Conservation (phyloP, 2,113 vertebrate genomes). For the Holacanthus passer region DNA sequence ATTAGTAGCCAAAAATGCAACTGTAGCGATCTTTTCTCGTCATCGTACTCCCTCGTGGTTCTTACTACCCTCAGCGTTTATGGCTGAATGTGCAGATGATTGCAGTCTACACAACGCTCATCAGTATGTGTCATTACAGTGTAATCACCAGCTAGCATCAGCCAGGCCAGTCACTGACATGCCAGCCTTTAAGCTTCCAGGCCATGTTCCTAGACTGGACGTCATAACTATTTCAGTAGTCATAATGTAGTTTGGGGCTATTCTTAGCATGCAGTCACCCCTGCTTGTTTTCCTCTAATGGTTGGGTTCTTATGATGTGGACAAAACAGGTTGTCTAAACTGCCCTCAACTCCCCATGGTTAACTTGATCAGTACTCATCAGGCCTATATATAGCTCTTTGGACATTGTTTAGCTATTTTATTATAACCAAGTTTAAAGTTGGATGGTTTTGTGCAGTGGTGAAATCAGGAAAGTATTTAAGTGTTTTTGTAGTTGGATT, state of each 20-base stretch:
- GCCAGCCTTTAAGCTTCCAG: background rate
- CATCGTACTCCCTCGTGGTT: background rate
- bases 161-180: background rate
- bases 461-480: background rate
- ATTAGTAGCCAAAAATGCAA: slow-evolving; percentile 8
- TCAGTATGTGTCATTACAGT: slow-evolving; percentile 4
- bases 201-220: slow-evolving; percentile 1
- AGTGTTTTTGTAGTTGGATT: background rate
- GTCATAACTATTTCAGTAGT: slow-evolving; percentile 41
- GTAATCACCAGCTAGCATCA: slow-evolving; percentile 33
- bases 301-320: slow-evolving; percentile 11
- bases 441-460: background rate
- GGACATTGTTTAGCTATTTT: background rate
- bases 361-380: slow-evolving; percentile 15
- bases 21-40: background rate
- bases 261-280: slow-evolving; percentile 46
- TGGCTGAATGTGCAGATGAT: slow-evolving; percentile 24
- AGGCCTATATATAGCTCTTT: slow-evolving; percentile 6
- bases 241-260: slow-evolving; percentile 38
- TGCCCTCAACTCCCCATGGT: background rate
- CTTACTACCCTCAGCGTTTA: slow-evolving; percentile 13
- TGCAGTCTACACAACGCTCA: background rate
- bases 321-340: background rate
- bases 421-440: background rate
- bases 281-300: slow-evolving; percentile 24